Conservation (phyloP, 64 coral and sea anemone genomes). For the Acropora yongei region DNA sequence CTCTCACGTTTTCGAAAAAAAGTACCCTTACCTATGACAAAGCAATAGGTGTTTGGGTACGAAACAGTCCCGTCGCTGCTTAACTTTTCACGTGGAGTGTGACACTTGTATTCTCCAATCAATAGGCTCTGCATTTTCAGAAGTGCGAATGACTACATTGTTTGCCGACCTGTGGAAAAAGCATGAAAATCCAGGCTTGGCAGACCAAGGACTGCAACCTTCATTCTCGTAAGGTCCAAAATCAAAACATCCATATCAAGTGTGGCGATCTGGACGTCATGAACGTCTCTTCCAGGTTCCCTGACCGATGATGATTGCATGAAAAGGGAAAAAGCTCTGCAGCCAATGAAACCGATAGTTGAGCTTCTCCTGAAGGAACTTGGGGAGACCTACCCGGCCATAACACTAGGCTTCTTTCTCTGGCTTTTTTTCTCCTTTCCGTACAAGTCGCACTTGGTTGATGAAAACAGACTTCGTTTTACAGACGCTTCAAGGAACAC, state of each 20-base stretch:
- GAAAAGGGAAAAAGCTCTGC: neutral
- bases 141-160: conserved; percentile 6
- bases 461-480: conserved; percentile 29
- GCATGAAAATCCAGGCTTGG: conserved; percentile 39
- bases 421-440: conserved; percentile 38
- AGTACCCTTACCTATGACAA: conserved; percentile 7
- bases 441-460: neutral
- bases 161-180: conserved; percentile 31
- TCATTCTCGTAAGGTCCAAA: neutral
- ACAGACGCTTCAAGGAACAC: conserved; percentile 13
- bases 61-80: conserved; percentile 21
- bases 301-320: conserved; percentile 17
- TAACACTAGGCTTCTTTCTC: conserved; percentile 21
- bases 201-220: conserved; percentile 20
- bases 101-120: neutral
- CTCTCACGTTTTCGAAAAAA: neutral
- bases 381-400: neutral
- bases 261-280: conserved; percentile 63
- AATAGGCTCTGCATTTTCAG: neutral
- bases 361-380: conserved; percentile 28
- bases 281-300: neutral
- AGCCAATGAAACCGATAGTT: conserved; percentile 4
- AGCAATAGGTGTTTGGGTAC: conserved; percentile 14
- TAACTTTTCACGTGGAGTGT: conserved; percentile 30
- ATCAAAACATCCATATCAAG: conserved; percentile 16